phyloP scores from a whole-genome alignment of 2,113 vertebrate genomes.

The Globicephala melas region DNA sequence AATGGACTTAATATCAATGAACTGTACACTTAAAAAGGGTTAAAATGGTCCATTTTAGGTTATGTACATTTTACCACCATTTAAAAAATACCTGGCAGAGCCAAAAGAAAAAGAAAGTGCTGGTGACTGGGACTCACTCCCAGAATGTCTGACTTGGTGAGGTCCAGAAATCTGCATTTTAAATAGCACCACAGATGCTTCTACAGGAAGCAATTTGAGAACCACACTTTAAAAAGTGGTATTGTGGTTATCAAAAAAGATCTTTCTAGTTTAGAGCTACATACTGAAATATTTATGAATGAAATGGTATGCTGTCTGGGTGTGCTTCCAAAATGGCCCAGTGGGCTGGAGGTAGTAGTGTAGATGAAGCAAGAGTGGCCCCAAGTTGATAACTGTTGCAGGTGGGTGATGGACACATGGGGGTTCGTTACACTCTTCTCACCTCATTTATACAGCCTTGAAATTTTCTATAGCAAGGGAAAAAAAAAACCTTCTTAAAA shows the following conservation, averaged over 20 bases:
- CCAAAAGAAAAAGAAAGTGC: background rate
- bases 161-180: background rate
- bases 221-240: background rate
- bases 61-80: background rate
- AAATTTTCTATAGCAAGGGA: background rate
- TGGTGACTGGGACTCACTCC: background rate
- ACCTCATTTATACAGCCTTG: background rate
- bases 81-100: background rate
- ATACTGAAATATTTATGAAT: background rate
- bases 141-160: background rate
- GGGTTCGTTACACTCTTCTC: background rate
- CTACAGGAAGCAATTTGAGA: background rate
- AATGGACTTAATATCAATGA: background rate
- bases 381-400: background rate
- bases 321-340: background rate
- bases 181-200: background rate
- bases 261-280: background rate
- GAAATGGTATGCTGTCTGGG: background rate
- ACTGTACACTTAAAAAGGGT: background rate
- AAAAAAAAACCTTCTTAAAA: background rate
- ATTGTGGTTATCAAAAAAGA: background rate
- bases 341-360: background rate
- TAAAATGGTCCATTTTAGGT: background rate
- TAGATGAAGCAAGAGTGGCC: background rate
- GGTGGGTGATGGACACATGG: fast-evolving